A percentile compares a stretch with the other conserved stretches of the same genome.
Evolutionary conservation across 2,888 invertebrate species (phyloP).

Genomic region (Odontothrips loti): DNA sequence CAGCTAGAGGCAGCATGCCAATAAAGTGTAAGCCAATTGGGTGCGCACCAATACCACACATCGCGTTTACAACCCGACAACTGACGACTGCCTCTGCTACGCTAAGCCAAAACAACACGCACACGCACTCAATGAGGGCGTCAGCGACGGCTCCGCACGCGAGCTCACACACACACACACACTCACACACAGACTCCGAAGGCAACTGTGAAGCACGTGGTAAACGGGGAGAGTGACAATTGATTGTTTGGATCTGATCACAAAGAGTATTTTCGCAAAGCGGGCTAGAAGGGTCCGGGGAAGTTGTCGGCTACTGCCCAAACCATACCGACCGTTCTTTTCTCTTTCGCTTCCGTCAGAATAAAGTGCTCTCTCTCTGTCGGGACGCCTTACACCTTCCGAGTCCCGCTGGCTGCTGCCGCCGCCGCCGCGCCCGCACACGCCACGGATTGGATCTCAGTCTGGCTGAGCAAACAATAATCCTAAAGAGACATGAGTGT

Average conservation of each 20-base stretch:
- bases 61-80: background rate
- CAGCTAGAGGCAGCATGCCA: background rate
- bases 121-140: no score
- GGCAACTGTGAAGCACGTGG: background rate
- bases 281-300: no score
- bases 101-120: no score
- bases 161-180: no score
- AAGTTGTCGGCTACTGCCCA: no score
- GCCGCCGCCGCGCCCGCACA: background rate
- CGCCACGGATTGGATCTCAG: slow-evolving; percentile 2
- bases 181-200: background rate
- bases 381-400: background rate
- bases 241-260: no score
- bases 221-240: background rate
- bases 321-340: no score
- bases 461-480: background rate
- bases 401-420: no score
- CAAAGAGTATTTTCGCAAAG: no score
- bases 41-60: background rate
- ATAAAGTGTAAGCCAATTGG: background rate
- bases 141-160: no score
- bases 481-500: slow-evolving; percentile 19
- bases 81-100: background rate
- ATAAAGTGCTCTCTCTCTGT: no score
- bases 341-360: no score